Conservation (phyloP, 1,140 invertebrate species). For the Drosophila setifemur region DNA sequence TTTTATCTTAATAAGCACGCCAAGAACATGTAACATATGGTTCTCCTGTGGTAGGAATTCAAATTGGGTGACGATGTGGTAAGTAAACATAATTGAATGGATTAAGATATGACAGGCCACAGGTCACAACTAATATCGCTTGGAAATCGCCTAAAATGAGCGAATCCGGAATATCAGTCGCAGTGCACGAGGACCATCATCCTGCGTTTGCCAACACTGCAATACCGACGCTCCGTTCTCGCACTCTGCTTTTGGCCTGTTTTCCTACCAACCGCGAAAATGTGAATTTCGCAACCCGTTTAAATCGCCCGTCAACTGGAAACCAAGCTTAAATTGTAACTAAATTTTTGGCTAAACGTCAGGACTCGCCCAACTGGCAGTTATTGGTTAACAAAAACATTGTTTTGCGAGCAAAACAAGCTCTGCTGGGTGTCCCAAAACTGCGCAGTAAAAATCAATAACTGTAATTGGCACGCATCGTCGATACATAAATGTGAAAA, state of each 20-base stretch:
- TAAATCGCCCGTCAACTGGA: slow-evolving; percentile 9
- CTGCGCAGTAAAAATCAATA: slow-evolving; percentile 79
- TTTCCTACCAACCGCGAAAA: slow-evolving; percentile 51
- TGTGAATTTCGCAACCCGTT: slow-evolving; percentile 64
- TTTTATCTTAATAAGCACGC: too few relatives aligned
- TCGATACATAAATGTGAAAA: slow-evolving; percentile 47
- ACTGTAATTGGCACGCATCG: slow-evolving; percentile 67
- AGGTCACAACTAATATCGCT: not conserved
- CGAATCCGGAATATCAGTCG: not conserved
- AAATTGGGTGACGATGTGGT: too few relatives aligned
- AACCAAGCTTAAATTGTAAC: not conserved
- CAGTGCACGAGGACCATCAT: not conserved
- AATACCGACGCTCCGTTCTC: slow-evolving; percentile 5
- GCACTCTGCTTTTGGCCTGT: slow-evolving; percentile 12
- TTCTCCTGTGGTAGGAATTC: too few relatives aligned
- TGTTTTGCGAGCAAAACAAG: not conserved
- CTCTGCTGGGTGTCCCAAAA: slow-evolving; percentile 37
- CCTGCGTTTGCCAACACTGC: not conserved
- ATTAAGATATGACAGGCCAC: too few relatives aligned
- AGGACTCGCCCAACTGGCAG: not conserved
- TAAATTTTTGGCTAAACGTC: not conserved
- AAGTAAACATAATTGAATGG: too few relatives aligned
- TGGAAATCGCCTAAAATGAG: not conserved
- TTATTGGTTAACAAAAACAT: not conserved
- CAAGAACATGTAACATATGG: too few relatives aligned